phyloP scores from a whole-genome alignment of 37 sponge, comb jelly and placozoan species.

The Geodia barretti region DNA sequence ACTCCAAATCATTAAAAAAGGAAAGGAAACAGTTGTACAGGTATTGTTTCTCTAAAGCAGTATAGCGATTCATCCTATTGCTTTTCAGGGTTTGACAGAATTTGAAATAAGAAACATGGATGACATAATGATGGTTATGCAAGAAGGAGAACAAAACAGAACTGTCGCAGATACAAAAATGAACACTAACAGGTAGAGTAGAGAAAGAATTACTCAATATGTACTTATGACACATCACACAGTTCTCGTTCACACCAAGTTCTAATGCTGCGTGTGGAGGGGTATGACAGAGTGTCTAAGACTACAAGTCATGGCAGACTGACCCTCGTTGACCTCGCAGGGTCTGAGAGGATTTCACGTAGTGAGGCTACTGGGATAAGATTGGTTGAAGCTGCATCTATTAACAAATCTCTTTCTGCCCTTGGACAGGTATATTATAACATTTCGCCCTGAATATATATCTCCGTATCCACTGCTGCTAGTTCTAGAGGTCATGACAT shows the following conservation, averaged over 20 bases:
- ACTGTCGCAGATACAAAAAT: constrained; percentile 79
- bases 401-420: constrained; percentile 82
- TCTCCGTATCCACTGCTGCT: no score
- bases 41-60: constrained; percentile 48
- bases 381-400: constrained; percentile 87
- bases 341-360: constrained; percentile 84
- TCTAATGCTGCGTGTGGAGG: constrained; percentile 59
- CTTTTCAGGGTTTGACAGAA: constrained; percentile 64
- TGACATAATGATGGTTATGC: constrained; percentile 64
- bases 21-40: constrained; percentile 59
- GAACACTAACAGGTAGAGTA: constrained; percentile 79
- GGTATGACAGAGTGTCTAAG: constrained; percentile 57
- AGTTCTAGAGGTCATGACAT: no score
- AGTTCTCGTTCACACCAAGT: constrained; percentile 85
- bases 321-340: constrained; percentile 82
- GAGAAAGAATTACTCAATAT: neutral
- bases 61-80: neutral
- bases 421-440: constrained; percentile 76
- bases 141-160: constrained; percentile 72
- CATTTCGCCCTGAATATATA: no score
- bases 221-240: neutral
- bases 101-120: constrained; percentile 57
- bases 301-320: constrained; percentile 60
- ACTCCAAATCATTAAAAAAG: constrained; percentile 62
- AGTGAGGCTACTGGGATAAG: constrained; percentile 77